A percentile compares a stretch with the other conserved stretches of the same genome.
phyloP scores from a whole-genome alignment of 2,888 invertebrate species.

The Polymixis flavicincta region DNA sequence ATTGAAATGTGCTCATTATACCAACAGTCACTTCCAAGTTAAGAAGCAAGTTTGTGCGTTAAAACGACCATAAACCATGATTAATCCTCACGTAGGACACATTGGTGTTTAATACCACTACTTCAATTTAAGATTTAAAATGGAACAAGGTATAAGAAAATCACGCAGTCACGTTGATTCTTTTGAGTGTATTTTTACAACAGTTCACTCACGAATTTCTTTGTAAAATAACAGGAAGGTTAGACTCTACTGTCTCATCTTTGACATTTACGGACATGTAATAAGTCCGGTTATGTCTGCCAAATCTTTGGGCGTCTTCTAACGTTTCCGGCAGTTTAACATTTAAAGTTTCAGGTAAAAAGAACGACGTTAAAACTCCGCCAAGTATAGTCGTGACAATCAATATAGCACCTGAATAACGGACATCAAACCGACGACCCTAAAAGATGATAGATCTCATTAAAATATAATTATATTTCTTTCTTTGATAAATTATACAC shows the following conservation, averaged over 20 bases:
- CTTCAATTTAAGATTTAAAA: background rate
- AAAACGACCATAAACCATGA: background rate
- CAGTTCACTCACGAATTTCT: background rate
- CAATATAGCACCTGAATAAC: slow-evolving; percentile 74
- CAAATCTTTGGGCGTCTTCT: slow-evolving; percentile 91
- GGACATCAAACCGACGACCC: slow-evolving; percentile 75
- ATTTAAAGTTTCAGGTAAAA: slow-evolving; percentile 92
- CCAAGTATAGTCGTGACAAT: slow-evolving; percentile 79
- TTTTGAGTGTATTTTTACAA: background rate
- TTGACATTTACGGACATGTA: slow-evolving; percentile 38
- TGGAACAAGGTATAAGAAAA: background rate
- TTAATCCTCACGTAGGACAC: background rate
- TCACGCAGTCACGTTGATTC: background rate
- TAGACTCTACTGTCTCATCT: slow-evolving; percentile 41
- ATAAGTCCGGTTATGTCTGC: slow-evolving; percentile 73
- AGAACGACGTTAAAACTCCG: slow-evolving; percentile 85
- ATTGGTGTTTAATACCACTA: background rate
- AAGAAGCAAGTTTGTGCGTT: background rate
- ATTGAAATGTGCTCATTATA: background rate
- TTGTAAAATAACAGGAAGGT: slow-evolving; percentile 13
- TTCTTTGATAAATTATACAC: background rate
- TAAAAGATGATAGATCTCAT: slow-evolving; percentile 64
- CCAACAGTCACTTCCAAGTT: background rate
- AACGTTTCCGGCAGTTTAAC: slow-evolving; percentile 92
- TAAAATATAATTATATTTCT: background rate